Percentiles rank a stretch among this genome's conserved stretches.
Conservation (phyloP, 2,888 invertebrate species). For the Sialis fuliginosa region DNA sequence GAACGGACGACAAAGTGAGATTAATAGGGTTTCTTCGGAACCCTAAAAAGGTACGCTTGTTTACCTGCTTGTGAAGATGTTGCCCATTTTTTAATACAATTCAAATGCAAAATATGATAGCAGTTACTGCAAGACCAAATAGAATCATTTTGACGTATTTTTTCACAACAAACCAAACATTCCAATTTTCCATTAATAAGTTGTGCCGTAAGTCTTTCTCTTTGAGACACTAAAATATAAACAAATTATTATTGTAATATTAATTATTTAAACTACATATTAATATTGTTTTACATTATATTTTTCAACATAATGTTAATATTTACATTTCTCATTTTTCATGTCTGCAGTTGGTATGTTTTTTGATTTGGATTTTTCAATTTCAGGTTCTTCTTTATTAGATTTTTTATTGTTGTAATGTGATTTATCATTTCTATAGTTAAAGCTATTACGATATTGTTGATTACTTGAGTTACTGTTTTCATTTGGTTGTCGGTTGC, state of each 20-base stretch:
- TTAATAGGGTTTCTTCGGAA: no score
- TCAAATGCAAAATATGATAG: constrained; percentile 81
- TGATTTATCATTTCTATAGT: no score
- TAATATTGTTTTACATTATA: neutral
- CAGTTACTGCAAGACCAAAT: constrained; percentile 89
- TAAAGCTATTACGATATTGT: no score
- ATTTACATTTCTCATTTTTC: neutral
- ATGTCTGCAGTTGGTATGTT: neutral
- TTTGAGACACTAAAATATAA: constrained; percentile 43
- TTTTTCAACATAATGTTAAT: neutral
- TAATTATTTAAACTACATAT: no score
- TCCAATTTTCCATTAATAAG: constrained; percentile 68
- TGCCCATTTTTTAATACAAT: constrained; percentile 86
- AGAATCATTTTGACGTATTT: constrained; percentile 58
- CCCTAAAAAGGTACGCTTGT: neutral
- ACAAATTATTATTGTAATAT: neutral
- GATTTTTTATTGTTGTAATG: no score
- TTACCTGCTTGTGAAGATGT: constrained; percentile 53
- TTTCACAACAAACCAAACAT: constrained; percentile 88
- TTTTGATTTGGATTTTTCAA: no score
- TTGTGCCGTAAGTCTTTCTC: constrained; percentile 70
- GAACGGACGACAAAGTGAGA: no score
- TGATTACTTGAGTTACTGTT: no score
- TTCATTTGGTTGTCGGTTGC: no score
- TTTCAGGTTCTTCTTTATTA: no score